Conservation (phyloP, 2,888 invertebrate genomes). For the Chironomus tentans region DNA sequence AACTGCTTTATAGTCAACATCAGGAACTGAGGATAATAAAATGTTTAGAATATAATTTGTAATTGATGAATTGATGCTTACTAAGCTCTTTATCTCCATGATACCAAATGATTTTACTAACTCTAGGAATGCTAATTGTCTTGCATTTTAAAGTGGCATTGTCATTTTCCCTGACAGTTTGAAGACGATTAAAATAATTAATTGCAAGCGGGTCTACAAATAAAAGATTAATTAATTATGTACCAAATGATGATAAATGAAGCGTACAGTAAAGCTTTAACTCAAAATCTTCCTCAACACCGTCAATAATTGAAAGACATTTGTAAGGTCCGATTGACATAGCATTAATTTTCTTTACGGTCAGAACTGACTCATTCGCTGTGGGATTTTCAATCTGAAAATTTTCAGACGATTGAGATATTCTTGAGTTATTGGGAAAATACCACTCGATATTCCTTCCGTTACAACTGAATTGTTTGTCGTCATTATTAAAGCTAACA, state of each 20-base stretch:
- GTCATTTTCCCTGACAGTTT: background rate
- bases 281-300: background rate
- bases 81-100: background rate
- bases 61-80: background rate
- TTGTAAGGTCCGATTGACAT: background rate
- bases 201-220: background rate
- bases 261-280: constrained; percentile 1
- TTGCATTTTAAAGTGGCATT: background rate
- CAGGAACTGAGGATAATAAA: background rate
- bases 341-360: background rate
- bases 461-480: background rate
- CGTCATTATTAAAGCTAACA: background rate
- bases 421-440: background rate
- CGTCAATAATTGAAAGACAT: background rate
- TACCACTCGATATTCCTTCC: constrained; percentile 1
- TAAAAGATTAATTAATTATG: background rate
- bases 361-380: background rate
- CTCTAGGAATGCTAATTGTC: background rate
- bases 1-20: background rate
- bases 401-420: background rate
- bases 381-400: background rate
- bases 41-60: background rate
- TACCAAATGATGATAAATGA: background rate
- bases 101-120: background rate
- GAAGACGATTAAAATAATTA: background rate